These are phyloP conservation scores for Neuroterus valhalla DNA, from an alignment of 1,140 invertebrate species.

Conservation along the genomic window DNA sequence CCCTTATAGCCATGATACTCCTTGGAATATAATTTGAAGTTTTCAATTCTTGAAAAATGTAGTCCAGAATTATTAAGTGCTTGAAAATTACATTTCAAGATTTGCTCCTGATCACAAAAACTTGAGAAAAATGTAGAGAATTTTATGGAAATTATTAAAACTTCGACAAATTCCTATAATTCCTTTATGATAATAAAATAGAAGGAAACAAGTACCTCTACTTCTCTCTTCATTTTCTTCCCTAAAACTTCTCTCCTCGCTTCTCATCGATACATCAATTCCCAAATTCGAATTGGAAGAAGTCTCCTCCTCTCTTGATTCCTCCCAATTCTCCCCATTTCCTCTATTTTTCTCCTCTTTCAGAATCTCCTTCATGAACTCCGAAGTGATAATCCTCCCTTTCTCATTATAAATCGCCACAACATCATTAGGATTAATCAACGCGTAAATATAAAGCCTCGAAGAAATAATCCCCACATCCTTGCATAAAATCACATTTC, in stretches of 20 bases:
- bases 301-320: neutral
- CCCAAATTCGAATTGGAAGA: neutral
- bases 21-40: too few relatives aligned
- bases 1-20: too few relatives aligned
- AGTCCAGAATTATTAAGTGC: too few relatives aligned
- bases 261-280: slow-evolving; percentile 31
- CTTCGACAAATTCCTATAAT: too few relatives aligned
- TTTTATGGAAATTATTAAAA: slow-evolving; percentile 9
- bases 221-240: slow-evolving; percentile 31
- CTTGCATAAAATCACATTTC: slow-evolving; percentile 62
- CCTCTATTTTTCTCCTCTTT: slow-evolving; percentile 23
- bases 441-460: slow-evolving; percentile 59
- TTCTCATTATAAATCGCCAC: slow-evolving; percentile 64
- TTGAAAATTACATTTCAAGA: too few relatives aligned
- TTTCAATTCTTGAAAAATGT: too few relatives aligned
- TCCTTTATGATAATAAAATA: too few relatives aligned
- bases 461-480: slow-evolving; percentile 60
- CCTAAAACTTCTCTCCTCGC: slow-evolving; percentile 13
- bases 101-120: too few relatives aligned
- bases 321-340: neutral
- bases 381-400: slow-evolving; percentile 54
- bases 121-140: too few relatives aligned
- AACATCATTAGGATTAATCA: slow-evolving; percentile 62
- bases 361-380: slow-evolving; percentile 43
- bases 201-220: neutral